These are phyloP conservation scores for Drosophila paranaensis DNA, from an alignment of 2,888 invertebrate species.

Conservation along the genomic window DNA sequence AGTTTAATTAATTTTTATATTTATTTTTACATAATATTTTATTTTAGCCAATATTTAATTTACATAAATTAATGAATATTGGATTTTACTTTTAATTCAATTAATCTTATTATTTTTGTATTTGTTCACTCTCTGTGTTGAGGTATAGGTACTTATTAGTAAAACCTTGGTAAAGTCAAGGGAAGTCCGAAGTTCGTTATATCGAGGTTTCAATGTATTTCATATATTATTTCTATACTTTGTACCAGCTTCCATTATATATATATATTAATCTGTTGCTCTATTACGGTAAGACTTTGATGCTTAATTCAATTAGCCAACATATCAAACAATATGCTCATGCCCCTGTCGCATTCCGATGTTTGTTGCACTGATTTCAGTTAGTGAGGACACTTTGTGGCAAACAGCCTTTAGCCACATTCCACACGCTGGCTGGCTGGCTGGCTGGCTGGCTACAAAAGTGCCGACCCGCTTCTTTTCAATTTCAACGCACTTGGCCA, in stretches of 20 bases:
- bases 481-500: slow-evolving; percentile 74
- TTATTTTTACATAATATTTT: too few relatives aligned
- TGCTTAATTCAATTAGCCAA: slow-evolving; percentile 39
- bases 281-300: neutral
- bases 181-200: too few relatives aligned
- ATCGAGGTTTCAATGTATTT: too few relatives aligned
- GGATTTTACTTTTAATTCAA: too few relatives aligned
- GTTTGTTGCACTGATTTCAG: slow-evolving; percentile 42
- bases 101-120: too few relatives aligned
- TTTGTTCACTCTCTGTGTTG: too few relatives aligned
- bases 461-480: slow-evolving; percentile 70
- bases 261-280: neutral
- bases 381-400: slow-evolving; percentile 20
- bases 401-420: slow-evolving; percentile 40
- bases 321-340: slow-evolving; percentile 19
- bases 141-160: too few relatives aligned
- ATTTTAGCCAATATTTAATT: too few relatives aligned
- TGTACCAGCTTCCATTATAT: neutral
- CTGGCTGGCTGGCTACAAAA: slow-evolving; percentile 36
- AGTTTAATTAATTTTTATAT: too few relatives aligned
- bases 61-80: too few relatives aligned
- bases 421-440: slow-evolving; percentile 20
- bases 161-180: too few relatives aligned
- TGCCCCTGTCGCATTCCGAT: slow-evolving; percentile 45
- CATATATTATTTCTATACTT: neutral